phyloP scores from a whole-genome alignment of 2,113 vertebrate genomes.

The Prolemur simus region DNA sequence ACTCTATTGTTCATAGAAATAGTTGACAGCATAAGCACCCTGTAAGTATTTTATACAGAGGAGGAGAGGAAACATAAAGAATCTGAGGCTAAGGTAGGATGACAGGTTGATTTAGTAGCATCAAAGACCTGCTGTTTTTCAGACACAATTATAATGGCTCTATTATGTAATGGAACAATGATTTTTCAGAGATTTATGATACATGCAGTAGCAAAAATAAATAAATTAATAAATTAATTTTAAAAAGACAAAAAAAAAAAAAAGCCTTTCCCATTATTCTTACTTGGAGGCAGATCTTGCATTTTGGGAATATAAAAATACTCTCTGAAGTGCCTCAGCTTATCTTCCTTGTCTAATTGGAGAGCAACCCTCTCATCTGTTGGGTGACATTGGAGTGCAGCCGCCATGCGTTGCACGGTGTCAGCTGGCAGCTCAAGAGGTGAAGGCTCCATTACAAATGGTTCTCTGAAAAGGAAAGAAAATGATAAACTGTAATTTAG shows the following conservation, averaged over 20 bases:
- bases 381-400: constrained; percentile 83
- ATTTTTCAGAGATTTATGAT: constrained; percentile 71
- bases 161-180: constrained; percentile 66
- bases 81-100: constrained; percentile 64
- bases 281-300: constrained; percentile 90
- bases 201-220: constrained; percentile 36
- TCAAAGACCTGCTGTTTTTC: constrained; percentile 67
- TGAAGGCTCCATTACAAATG: constrained; percentile 84
- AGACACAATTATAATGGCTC: constrained; percentile 60
- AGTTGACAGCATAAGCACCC: constrained; percentile 78
- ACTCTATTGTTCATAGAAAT: constrained; percentile 80
- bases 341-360: constrained; percentile 89
- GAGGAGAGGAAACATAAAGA: constrained; percentile 61
- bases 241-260: neutral
- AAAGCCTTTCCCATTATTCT: constrained; percentile 72
- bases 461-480: constrained; percentile 64
- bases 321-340: constrained; percentile 86
- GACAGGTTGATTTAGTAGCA: constrained; percentile 78
- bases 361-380: constrained; percentile 86
- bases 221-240: constrained; percentile 36
- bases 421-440: constrained; percentile 72
- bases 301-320: constrained; percentile 90
- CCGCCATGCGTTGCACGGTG: constrained; percentile 80
- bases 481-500: neutral
- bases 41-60: constrained; percentile 67